These are phyloP conservation scores for Bombyx huttoni DNA, from an alignment of 2,888 invertebrate species.

Conservation along the genomic window DNA sequence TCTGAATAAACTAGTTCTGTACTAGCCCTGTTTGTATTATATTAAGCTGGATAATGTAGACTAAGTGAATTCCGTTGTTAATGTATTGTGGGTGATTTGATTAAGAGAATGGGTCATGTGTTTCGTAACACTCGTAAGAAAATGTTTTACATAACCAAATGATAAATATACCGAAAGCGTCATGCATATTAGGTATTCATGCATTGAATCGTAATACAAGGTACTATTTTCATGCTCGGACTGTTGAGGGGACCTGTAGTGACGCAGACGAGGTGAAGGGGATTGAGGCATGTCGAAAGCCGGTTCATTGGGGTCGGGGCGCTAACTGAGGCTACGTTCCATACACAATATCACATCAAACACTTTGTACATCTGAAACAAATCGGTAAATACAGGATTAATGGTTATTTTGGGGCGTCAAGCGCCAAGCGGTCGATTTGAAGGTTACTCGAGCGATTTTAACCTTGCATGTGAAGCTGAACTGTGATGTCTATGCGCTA, in stretches of 20 bases:
- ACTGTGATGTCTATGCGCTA: too few species aligned
- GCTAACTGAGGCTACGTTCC: conserved; percentile 55
- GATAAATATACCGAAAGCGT: background rate
- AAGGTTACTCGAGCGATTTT: too few species aligned
- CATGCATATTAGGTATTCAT: background rate
- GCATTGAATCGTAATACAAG: background rate
- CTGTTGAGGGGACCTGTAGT: conserved; percentile 78
- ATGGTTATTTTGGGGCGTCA: background rate
- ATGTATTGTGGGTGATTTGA: too few species aligned
- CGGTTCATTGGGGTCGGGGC: conserved; percentile 72
- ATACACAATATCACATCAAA: conserved; percentile 68
- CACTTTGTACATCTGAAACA: conserved; percentile 70
- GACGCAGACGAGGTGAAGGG: conserved; percentile 80
- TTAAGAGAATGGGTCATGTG: too few species aligned
- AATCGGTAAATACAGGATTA: conserved; percentile 9
- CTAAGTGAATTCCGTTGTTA: too few species aligned
- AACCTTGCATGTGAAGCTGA: too few species aligned
- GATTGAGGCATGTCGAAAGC: conserved; percentile 81
- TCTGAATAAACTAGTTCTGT: background rate
- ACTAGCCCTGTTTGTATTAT: background rate
- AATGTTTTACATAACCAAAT: background rate
- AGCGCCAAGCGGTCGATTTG: too few species aligned
- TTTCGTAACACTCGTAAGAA: too few species aligned
- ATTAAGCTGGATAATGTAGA: background rate
- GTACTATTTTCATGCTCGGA: conserved; percentile 40